phyloP scores from a whole-genome alignment of 2,888 invertebrate genomes.

The Ormyrus thymus region DNA sequence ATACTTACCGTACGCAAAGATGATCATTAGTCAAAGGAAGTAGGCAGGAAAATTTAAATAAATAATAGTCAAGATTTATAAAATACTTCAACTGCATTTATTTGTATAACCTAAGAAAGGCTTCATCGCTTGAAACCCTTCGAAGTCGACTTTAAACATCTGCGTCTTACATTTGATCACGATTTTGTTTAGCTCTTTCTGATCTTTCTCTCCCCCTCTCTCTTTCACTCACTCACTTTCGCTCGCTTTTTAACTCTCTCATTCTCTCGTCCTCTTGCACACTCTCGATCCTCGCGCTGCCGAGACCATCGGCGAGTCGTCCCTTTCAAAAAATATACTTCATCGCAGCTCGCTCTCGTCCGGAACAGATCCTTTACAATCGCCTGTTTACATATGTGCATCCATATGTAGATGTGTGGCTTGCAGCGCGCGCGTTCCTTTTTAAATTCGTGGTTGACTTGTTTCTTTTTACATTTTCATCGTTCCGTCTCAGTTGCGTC shows the following conservation, averaged over 20 bases:
- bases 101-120: conserved; percentile 60
- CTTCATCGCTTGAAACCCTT: conserved; percentile 39
- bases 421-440: conserved; percentile 11
- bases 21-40: not conserved
- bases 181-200: conserved; percentile 31
- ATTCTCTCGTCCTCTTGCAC: not conserved
- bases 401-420: not conserved
- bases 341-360: conserved; percentile 24
- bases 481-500: conserved; percentile 14
- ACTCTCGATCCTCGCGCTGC: conserved; percentile 6
- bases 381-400: conserved; percentile 3
- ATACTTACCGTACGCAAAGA: not conserved
- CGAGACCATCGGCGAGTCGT: conserved; percentile 25
- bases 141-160: conserved; percentile 51
- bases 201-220: not conserved
- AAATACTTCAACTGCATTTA: conserved; percentile 70
- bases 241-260: not conserved
- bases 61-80: conserved; percentile 59
- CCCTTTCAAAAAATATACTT: conserved; percentile 45
- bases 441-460: conserved; percentile 35
- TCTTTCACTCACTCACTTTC: conserved; percentile 2
- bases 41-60: conserved; percentile 6
- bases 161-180: conserved; percentile 51
- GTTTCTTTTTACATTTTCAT: conserved; percentile 7
- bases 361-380: conserved; percentile 39